Evolutionary conservation across 2,797 vertebrate species (phyloP).

Genomic region (Pygocentrus nattereri): DNA sequence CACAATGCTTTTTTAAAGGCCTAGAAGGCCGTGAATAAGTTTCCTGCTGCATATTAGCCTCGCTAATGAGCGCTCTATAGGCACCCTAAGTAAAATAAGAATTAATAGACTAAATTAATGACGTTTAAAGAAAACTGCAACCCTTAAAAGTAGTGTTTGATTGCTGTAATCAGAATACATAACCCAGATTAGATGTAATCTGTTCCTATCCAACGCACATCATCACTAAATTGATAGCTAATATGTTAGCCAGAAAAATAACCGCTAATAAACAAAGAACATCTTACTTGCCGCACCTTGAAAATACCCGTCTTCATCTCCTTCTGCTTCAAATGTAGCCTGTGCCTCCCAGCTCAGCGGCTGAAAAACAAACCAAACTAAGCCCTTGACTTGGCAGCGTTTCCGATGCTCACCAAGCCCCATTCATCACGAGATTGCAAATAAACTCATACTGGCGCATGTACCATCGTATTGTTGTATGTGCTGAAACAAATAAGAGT

Average conservation of each 20-base stretch:
- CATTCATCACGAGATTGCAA: slow-evolving; percentile 24
- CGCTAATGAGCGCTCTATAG: too few species aligned
- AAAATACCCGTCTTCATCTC: not conserved
- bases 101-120: too few species aligned
- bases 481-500: slow-evolving; percentile 35
- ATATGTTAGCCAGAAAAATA: too few species aligned
- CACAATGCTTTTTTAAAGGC: too few species aligned
- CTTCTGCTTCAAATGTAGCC: not conserved
- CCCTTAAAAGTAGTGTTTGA: too few species aligned
- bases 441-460: slow-evolving; percentile 4
- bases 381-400: not conserved
- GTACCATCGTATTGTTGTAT: not conserved
- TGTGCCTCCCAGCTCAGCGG: not conserved
- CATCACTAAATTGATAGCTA: too few species aligned
- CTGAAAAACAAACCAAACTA: not conserved
- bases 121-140: too few species aligned
- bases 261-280: too few species aligned
- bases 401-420: not conserved
- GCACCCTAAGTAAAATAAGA: too few species aligned
- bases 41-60: too few species aligned
- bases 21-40: too few species aligned
- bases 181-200: not conserved
- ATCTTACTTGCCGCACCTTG: not conserved
- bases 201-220: not conserved
- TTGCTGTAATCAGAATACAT: not conserved